Evolutionary conservation across 2,888 invertebrate genomes (phyloP).

Genomic region (Philonicus albiceps): DNA sequence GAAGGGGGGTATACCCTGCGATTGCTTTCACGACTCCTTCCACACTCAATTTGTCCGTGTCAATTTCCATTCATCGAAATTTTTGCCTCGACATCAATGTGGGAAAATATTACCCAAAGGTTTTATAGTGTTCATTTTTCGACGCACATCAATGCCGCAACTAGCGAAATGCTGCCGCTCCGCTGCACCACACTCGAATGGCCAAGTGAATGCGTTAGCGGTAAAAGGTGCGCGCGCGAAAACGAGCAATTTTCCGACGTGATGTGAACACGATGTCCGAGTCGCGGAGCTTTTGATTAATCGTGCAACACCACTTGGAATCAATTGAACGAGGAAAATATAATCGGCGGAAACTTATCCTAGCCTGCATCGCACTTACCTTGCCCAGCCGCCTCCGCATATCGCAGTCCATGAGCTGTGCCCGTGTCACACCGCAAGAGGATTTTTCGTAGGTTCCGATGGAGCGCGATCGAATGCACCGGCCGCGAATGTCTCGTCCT

Average conservation of each 20-base stretch:
- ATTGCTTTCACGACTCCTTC: constrained; percentile 16
- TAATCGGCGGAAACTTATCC: constrained; percentile 22
- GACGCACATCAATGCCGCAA: background rate
- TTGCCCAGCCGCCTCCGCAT: background rate
- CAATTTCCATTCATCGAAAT: constrained; percentile 38
- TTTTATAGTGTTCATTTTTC: background rate
- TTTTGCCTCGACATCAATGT: background rate
- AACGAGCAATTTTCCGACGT: constrained; percentile 2
- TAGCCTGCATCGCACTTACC: background rate
- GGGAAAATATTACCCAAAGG: constrained; percentile 18
- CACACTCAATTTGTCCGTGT: constrained; percentile 38
- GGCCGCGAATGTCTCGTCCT: background rate
- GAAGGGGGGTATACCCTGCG: background rate
- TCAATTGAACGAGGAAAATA: constrained; percentile 26
- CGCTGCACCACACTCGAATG: background rate
- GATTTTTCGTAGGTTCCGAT: background rate
- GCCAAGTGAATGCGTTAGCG: background rate
- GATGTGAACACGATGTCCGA: constrained; percentile 35
- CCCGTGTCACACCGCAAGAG: background rate
- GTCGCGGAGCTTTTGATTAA: constrained; percentile 30
- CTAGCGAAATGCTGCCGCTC: background rate
- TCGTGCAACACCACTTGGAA: constrained; percentile 12
- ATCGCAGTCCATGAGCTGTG: background rate
- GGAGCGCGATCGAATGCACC: background rate
- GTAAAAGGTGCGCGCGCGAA: constrained; percentile 3